A percentile compares a stretch with the other conserved stretches of the same genome.
phyloP scores from a whole-genome alignment of 2,113 vertebrate species.

The Macrotis lagotis region DNA sequence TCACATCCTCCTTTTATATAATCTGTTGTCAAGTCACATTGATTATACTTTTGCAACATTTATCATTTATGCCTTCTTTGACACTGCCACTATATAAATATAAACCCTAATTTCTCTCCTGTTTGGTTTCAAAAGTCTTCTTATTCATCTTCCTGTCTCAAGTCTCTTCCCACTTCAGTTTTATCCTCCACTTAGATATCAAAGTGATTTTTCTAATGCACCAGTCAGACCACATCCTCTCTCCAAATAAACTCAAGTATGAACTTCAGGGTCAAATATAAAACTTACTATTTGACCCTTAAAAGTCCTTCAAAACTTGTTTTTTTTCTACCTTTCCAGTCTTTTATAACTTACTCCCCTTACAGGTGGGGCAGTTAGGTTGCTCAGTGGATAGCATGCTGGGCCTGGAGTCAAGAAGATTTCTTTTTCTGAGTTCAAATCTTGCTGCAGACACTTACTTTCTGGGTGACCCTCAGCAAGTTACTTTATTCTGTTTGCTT shows the following conservation, averaged over 20 bases:
- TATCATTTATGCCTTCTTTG: background rate
- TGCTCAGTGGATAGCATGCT: background rate
- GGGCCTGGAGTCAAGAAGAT: background rate
- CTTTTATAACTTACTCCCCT: background rate
- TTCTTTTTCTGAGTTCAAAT: background rate
- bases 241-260: background rate
- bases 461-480: background rate
- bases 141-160: background rate
- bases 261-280: background rate
- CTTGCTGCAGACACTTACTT: background rate
- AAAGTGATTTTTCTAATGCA: background rate
- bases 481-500: background rate
- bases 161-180: background rate
- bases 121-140: background rate
- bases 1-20: background rate
- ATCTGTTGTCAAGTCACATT: background rate
- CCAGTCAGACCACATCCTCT: background rate
- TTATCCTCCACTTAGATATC: background rate
- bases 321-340: background rate
- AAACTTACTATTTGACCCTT: background rate
- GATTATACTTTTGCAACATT: background rate
- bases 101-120: background rate
- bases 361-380: background rate
- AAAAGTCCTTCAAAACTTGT: background rate
- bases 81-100: background rate